Conservation (phyloP, 2,113 vertebrate species). For the Pardalotus punctatus region DNA sequence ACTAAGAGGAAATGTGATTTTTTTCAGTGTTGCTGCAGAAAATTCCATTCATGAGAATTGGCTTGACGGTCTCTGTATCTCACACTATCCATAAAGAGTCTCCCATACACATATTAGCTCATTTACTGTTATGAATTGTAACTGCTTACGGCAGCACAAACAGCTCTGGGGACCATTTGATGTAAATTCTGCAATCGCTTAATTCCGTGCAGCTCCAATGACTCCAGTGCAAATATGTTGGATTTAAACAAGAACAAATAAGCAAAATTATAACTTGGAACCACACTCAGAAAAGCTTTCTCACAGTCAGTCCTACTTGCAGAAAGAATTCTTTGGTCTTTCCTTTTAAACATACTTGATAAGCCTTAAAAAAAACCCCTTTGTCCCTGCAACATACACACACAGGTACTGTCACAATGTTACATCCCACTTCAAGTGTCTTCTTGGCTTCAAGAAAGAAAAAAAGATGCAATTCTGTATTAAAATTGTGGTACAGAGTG, state of each 20-base stretch:
- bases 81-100: neutral
- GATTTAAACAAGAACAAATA: neutral
- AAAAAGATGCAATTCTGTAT: neutral
- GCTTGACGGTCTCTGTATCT: neutral
- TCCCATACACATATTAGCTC: constrained; percentile 8
- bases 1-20: neutral
- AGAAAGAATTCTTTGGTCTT: neutral
- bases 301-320: neutral
- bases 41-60: neutral
- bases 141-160: constrained; percentile 15
- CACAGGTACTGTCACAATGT: neutral
- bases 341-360: neutral
- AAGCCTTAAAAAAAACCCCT: neutral
- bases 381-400: neutral
- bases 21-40: neutral
- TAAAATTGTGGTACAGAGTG: neutral
- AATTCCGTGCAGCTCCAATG: neutral
- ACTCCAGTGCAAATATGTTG: neutral
- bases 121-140: constrained; percentile 27
- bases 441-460: neutral
- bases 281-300: neutral
- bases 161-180: neutral
- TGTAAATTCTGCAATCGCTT: constrained; percentile 7
- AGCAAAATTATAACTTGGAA: neutral
- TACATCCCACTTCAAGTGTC: neutral